Evolutionary conservation across 1,140 invertebrate species (phyloP).

Genomic region (Rhysida immarginata): DNA sequence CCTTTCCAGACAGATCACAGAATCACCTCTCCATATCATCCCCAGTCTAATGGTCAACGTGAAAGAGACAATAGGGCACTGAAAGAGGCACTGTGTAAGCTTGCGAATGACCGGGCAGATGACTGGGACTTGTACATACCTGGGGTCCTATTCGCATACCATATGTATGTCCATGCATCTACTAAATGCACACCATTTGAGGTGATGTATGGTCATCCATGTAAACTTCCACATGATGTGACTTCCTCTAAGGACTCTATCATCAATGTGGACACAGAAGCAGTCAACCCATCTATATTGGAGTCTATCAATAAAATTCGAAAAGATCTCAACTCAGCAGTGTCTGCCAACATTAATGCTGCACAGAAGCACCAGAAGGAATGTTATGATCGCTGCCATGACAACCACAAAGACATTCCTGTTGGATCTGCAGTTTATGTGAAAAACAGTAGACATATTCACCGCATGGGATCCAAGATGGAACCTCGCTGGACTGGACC

Average conservation of each 20-base stretch:
- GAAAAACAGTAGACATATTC: too few relatives aligned
- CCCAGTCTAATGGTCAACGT: too few relatives aligned
- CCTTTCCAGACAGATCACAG: conserved; percentile 2
- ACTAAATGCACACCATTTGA: conserved; percentile 8
- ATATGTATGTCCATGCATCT: conserved; percentile 2
- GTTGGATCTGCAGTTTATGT: not conserved
- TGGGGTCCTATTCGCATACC: conserved; percentile 5
- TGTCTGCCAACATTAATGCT: not conserved
- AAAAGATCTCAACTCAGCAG: not conserved
- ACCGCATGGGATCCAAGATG: conserved; percentile 6
- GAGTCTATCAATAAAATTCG: not conserved
- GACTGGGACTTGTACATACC: conserved; percentile 3
- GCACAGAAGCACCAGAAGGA: conserved; percentile 5
- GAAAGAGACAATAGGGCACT: not conserved
- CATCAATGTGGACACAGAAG: not conserved
- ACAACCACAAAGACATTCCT: conserved; percentile 1
- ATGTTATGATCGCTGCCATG: conserved; percentile 1
- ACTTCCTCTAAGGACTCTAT: not conserved
- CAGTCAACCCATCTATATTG: not conserved
- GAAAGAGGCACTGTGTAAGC: not conserved
- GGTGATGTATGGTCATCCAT: not conserved
- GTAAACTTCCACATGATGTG: not conserved
- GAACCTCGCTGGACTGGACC: conserved; percentile 8
- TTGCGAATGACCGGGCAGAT: not conserved
- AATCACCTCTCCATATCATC: too few relatives aligned